Evolutionary conservation across 64 coral and sea anemone species (phyloP), one percentile per base, ranked within the genome.

Genomic region (Dendronephthya gigantea): DNA sequence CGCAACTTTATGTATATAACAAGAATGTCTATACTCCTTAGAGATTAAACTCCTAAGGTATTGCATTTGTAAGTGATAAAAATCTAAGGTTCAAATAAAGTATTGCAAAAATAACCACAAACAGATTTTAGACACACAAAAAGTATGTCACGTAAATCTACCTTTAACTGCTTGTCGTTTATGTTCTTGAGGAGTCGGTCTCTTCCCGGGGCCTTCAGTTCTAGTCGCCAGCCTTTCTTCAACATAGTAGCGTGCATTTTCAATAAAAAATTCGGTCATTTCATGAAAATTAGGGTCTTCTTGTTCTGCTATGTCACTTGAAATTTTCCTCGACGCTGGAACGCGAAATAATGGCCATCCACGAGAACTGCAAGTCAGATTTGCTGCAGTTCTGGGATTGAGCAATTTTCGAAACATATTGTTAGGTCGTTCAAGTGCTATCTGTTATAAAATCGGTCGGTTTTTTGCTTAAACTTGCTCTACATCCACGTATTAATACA

Each of bases 211-310:
- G 31, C 72, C 72, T 79, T 79, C 72, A 28, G 31, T 0, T 39
- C 36, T 79, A 79, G 34, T 79, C 1, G 36, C 37, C 72, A 79
- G 36, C 17, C 72, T 79, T 79, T 79, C 72, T 79, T 79, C 72
- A 29, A 79, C 72, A 79, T 33, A 79, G 15, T 79, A 16, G 0
- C 72, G 19, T 35, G 72, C 72, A 39, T 29, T 79, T 39, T 79
- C 72, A 79, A 79, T 79, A 29, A 79, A 79, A 79, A 35, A 79
- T 39, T 79, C 72, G 1, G 72, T 79, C 72, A 79, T 79, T 79
- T 79, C 72, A 39, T 79, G 72, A 79, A 79, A 79, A 19, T 79
- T 79, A 37, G 72, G 72, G 32, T 79, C 72, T 35, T 79, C 72
- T 79, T 79, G 72, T 39, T 79, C 9, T 29, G 36, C 72, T 79